phyloP scores from a whole-genome alignment of 2,888 invertebrate species.

The Drosophila aldrichi region DNA sequence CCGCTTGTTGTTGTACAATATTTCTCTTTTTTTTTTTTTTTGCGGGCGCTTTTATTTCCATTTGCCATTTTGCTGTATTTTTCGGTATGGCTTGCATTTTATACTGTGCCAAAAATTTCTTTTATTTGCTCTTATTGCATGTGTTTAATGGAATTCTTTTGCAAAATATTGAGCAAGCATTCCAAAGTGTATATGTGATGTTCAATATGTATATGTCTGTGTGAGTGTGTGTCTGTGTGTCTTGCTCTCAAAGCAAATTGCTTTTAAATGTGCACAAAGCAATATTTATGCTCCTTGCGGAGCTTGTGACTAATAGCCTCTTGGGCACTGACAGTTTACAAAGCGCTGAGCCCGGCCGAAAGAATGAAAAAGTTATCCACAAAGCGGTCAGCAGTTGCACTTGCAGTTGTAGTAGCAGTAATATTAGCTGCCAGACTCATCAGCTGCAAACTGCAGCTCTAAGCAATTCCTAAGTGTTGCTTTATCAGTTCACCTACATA shows the following conservation, averaged over 20 bases:
- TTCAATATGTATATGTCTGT: too few species aligned
- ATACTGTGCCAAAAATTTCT: constrained; percentile 42
- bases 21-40: not conserved
- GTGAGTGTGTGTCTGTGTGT: not conserved
- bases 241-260: constrained; percentile 54
- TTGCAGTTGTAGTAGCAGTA: constrained; percentile 6
- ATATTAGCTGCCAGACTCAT: constrained; percentile 12
- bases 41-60: not conserved
- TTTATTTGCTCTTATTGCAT: constrained; percentile 48
- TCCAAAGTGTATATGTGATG: constrained; percentile 13
- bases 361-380: constrained; percentile 14
- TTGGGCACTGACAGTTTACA: constrained; percentile 59
- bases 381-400: constrained; percentile 19
- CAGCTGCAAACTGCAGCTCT: constrained; percentile 22
- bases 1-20: constrained; percentile 2
- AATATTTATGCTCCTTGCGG: constrained; percentile 57
- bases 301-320: constrained; percentile 65
- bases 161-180: constrained; percentile 26
- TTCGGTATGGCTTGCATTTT: constrained; percentile 20
- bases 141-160: constrained; percentile 62
- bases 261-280: constrained; percentile 73
- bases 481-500: not conserved
- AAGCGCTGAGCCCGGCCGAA: constrained; percentile 29
- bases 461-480: constrained; percentile 19
- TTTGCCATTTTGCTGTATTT: constrained; percentile 1